Base-by-base conservation (phyloP, 2,797 vertebrate species). In the Podarcis siculus region DNA sequence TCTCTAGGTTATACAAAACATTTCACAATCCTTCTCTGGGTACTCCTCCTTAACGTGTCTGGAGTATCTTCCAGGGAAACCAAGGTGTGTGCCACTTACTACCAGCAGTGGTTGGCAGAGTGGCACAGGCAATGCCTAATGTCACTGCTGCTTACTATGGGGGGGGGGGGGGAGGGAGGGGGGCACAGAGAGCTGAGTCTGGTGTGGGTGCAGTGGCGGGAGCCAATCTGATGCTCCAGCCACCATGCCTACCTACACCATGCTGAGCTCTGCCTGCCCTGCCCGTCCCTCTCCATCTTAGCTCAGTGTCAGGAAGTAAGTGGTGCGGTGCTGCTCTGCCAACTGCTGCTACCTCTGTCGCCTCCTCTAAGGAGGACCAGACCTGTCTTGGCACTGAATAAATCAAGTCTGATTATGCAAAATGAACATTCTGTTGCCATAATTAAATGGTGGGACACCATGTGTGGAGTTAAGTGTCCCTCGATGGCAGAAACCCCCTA, bases 11-110 rank as follows among this genome's bases (percentile, higher is more conserved):
- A 39, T 17, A 35, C 0, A 0, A 79, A 84, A 66, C n/a, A 72
- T 0, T 45, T 80, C 88, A 77, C 13, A 15, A 80, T 4, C 79
- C 19, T 42, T 85, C 85, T 87, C 39, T 2, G 9, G 1, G 0
- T 2, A 55, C 42, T 12, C 17, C 88, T 83, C 19, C 19, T 49
- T 55, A 27, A 67, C 0, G 17, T 17, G 27, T 39, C 15, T 75
- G 4, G 66, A 79, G 27, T 0, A 25, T 73, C 21, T 45, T 81
- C 17, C 72, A 82, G 19, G 67, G 27, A 71, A 23, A 49, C 35
- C 80, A 91, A 87, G 88, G 82, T 72, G 4, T 27, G 91, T 81
- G 39, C 37, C 89, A 0, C 39, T 55, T 55, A 55, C 49, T 55
- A 55, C 49, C 3, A 55, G 49, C 49, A 55, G 13, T 55, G 13